Percentiles rank a stretch among this genome's conserved stretches.
Evolutionary conservation across 2,888 invertebrate genomes (phyloP).

Genomic region (Zeuzera pyrina): DNA sequence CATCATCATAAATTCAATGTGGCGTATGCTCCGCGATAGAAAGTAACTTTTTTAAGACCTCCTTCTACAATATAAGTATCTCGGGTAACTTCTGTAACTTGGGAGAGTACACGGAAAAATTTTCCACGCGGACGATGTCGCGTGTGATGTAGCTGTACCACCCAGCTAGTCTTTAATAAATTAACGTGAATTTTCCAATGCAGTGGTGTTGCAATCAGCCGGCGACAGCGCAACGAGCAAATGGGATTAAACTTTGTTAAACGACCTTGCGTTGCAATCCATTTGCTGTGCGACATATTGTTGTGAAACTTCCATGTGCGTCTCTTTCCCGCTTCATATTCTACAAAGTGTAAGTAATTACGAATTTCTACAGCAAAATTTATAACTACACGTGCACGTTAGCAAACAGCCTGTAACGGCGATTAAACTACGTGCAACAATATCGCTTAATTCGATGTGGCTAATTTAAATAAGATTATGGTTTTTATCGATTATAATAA

Average conservation of each 20-base stretch:
- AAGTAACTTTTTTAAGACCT: not conserved
- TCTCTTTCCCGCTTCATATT: slow-evolving; percentile 2
- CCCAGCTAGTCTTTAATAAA: slow-evolving; percentile 29
- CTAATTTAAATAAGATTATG: too few species aligned
- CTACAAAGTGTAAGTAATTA: too few species aligned
- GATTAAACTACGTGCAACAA: too few species aligned
- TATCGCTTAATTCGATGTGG: too few species aligned
- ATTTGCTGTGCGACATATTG: slow-evolving; percentile 48
- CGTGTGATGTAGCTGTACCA: slow-evolving; percentile 14
- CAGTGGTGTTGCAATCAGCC: slow-evolving; percentile 42
- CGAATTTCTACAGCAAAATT: too few species aligned
- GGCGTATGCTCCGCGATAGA: not conserved
- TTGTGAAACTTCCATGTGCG: slow-evolving; percentile 40
- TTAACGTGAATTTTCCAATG: slow-evolving; percentile 33
- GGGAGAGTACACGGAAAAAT: too few species aligned
- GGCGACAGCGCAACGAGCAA: slow-evolving; percentile 48
- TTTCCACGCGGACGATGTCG: too few species aligned
- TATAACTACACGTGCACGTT: too few species aligned
- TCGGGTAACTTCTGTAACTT: too few species aligned
- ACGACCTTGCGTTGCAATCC: slow-evolving; percentile 60
- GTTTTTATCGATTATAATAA: too few species aligned
- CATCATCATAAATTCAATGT: too few species aligned
- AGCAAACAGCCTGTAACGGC: too few species aligned
- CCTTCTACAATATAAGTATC: slow-evolving; percentile 5
- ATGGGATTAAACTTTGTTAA: slow-evolving; percentile 68